Evolutionary conservation across 1,140 invertebrate species (phyloP), one percentile per base, ranked within the genome.

Genomic region (Sinella curviseta): DNA sequence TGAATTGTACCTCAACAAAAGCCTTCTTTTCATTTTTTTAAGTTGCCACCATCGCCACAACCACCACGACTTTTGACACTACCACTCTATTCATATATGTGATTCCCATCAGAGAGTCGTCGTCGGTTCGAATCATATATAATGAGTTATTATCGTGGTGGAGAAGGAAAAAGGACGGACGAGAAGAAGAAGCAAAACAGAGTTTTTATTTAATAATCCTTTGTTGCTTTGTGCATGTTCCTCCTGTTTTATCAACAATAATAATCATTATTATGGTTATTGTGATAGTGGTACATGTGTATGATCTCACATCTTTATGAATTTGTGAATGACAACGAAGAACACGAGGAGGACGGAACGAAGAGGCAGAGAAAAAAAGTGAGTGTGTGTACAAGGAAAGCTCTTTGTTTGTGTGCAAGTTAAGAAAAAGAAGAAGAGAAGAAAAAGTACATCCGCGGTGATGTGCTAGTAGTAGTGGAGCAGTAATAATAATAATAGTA

Each of bases 1-100:
- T 70, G 65, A 33, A 70, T 70, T 31, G 65, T 70, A 70, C 65
- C 65, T 70, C 65, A 30, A 48, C 39, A 48, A 48, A 48, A 70
- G 31, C 24, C 31, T 24, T 33, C 65, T 70, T 70, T 70, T 70
- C 31, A 70, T 14, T 12, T 31, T 14, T 70, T 60, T 60, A 60
- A 60, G 57, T 60, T 26, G 57, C 57, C 20, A 48, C 8, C 39
- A 48, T 48, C 39, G 8, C 39, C 20, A 48, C 39, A 48, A 48
- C 39, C 39, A 48, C 26, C 65, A 70, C 65, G 31, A 12, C 31
- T 70, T 30, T 33, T 70, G 65, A 70, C 65, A 70, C 65, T 65
- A 33, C 65, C 8, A 8, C 30, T 4, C 55, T 26, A 60, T 26
- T 60, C 55, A 60, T 48, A 17, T 8, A 48, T 48, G 4, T 17